Percentiles rank a stretch among this genome's conserved stretches.
Conservation (phyloP, 2,888 invertebrate genomes). For the Drepanosiphum platanoidis region DNA sequence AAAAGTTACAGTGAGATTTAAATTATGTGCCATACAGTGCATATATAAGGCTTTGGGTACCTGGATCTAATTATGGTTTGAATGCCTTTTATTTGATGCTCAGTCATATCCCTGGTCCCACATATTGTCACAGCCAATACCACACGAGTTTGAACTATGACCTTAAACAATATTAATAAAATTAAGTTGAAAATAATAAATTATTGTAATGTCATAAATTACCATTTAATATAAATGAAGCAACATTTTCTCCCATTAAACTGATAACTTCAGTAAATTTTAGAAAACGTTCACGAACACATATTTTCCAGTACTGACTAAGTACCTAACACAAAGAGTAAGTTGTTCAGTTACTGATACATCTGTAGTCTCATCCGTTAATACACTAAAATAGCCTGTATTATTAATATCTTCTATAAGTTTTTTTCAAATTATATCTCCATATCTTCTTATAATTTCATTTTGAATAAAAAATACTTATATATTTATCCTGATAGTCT, state of each 20-base stretch:
- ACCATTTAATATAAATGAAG: background rate
- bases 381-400: slow-evolving; percentile 63
- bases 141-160: background rate
- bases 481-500: background rate
- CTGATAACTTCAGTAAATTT: background rate
- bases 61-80: slow-evolving; percentile 47
- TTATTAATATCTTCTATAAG: slow-evolving; percentile 62
- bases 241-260: background rate
- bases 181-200: background rate
- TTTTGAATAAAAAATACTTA: background rate
- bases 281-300: background rate
- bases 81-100: background rate
- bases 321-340: slow-evolving; percentile 41
- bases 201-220: background rate
- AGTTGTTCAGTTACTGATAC: slow-evolving; percentile 63
- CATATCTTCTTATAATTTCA: slow-evolving; percentile 63
- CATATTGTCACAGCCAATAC: slow-evolving; percentile 12
- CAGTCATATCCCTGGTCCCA: background rate
- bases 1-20: slow-evolving; percentile 42
- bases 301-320: slow-evolving; percentile 30
- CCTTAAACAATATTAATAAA: background rate
- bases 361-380: slow-evolving; percentile 64
- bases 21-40: slow-evolving; percentile 33
- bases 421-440: slow-evolving; percentile 51
- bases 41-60: slow-evolving; percentile 50